These are phyloP conservation scores for Gnatocerus cornutus DNA, from an alignment of 2,888 invertebrate species.

Conservation along the genomic window DNA sequence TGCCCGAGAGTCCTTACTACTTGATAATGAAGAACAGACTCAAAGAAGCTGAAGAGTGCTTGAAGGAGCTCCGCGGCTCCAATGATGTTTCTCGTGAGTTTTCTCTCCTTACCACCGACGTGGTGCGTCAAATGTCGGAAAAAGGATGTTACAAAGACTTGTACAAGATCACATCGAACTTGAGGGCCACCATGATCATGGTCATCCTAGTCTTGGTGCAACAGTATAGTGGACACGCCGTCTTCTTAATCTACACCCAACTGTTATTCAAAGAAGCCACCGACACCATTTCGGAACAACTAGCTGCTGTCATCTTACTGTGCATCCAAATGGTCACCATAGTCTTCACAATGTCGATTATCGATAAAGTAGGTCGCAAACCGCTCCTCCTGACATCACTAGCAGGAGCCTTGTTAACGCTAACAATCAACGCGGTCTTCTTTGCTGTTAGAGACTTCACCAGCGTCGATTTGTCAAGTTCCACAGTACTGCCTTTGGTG, in stretches of 20 bases:
- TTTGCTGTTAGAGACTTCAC: slow-evolving; percentile 68
- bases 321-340: slow-evolving; percentile 67
- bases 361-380: slow-evolving; percentile 63
- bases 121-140: slow-evolving; percentile 19
- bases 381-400: slow-evolving; percentile 59
- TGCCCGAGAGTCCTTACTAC: slow-evolving; percentile 36
- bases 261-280: slow-evolving; percentile 64
- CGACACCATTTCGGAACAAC: slow-evolving; percentile 59
- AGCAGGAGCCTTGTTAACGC: slow-evolving; percentile 60
- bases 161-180: background rate
- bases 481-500: background rate
- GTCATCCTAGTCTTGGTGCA: slow-evolving; percentile 61
- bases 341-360: slow-evolving; percentile 59
- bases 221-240: slow-evolving; percentile 76
- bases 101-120: background rate
- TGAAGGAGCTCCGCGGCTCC: slow-evolving; percentile 5
- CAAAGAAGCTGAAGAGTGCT: background rate
- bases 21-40: slow-evolving; percentile 12
- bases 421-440: slow-evolving; percentile 58
- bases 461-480: slow-evolving; percentile 49
- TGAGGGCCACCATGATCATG: background rate
- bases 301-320: slow-evolving; percentile 70
- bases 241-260: slow-evolving; percentile 77
- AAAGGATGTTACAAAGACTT: slow-evolving; percentile 1
- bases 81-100: slow-evolving; percentile 7